Conservation (phyloP, 2,797 vertebrate genomes). For the Orestias chungarensis region DNA sequence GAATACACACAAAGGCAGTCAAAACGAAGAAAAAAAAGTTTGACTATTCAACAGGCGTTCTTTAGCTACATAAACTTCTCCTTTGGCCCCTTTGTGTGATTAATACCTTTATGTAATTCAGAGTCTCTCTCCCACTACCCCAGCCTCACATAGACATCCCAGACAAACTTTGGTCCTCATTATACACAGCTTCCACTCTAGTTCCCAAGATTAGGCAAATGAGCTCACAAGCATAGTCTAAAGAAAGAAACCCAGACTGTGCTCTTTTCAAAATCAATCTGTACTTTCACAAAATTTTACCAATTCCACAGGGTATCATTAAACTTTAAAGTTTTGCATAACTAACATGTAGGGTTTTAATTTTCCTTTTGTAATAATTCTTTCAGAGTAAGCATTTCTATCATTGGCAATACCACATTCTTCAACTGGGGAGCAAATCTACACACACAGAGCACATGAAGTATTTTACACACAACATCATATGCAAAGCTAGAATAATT, state of each 20-base stretch:
- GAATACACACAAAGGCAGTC: conserved; percentile 70
- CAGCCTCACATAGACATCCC: conserved; percentile 60
- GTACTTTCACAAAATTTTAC: conserved; percentile 58
- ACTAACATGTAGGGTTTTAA: background rate
- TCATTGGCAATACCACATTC: conserved; percentile 53
- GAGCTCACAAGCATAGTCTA: conserved; percentile 77
- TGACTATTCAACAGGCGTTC: conserved; percentile 78
- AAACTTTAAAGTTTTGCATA: conserved; percentile 30
- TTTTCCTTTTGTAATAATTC: conserved; percentile 9
- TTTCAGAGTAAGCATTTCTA: conserved; percentile 42
- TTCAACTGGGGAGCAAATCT: conserved; percentile 50
- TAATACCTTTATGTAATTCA: conserved; percentile 86
- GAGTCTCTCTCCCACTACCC: conserved; percentile 31
- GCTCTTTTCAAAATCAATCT: conserved; percentile 65
- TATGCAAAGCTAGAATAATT: conserved; percentile 53
- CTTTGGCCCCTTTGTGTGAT: conserved; percentile 77
- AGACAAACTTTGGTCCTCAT: conserved; percentile 80
- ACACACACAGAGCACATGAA: conserved; percentile 44
- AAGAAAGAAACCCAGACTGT: conserved; percentile 68
- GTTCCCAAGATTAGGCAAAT: conserved; percentile 90
- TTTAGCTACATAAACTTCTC: conserved; percentile 80
- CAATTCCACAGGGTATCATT: conserved; percentile 24
- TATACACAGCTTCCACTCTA: conserved; percentile 85
- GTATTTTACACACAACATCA: conserved; percentile 45
- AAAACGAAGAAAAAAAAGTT: conserved; percentile 79